Evolutionary conservation across 2,797 vertebrate genomes (phyloP).

Genomic region (Oreonectes daqikongensis): DNA sequence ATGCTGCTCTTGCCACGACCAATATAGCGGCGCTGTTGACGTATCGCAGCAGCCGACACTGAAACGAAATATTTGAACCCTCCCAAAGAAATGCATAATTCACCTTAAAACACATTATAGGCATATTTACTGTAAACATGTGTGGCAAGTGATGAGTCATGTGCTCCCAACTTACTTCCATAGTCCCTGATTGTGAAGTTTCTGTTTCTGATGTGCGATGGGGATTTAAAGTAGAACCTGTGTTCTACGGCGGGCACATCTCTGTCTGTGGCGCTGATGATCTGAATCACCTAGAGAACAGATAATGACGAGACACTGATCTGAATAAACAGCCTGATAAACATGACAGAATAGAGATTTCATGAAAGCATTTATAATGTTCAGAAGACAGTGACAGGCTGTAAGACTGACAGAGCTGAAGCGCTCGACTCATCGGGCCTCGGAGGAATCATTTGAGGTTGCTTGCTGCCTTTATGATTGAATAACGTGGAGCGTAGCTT

Average conservation of each 20-base stretch:
- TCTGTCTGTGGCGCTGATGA: conserved; percentile 83
- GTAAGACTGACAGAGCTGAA: conserved; percentile 29
- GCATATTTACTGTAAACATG: too few relatives aligned
- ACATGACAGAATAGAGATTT: conserved; percentile 6
- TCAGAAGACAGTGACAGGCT: neutral
- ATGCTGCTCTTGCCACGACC: too few relatives aligned
- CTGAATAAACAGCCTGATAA: conserved; percentile 1
- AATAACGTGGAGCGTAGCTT: neutral
- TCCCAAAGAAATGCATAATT: too few relatives aligned
- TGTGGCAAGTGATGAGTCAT: too few relatives aligned
- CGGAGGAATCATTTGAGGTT: conserved; percentile 30
- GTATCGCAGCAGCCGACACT: too few relatives aligned
- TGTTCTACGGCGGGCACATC: conserved; percentile 86
- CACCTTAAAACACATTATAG: too few relatives aligned
- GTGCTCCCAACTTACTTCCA: conserved; percentile 82
- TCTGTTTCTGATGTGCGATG: conserved; percentile 83
- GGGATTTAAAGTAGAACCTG: conserved; percentile 87
- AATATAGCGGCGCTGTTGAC: too few relatives aligned
- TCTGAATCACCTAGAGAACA: conserved; percentile 86
- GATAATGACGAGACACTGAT: neutral
- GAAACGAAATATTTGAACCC: too few relatives aligned
- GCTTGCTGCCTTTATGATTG: conserved; percentile 28
- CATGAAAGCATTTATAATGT: conserved; percentile 10
- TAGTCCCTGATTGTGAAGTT: conserved; percentile 94
- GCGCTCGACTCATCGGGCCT: conserved; percentile 16